These are phyloP conservation scores for Megaleporinus macrocephalus DNA, from an alignment of 2,113 vertebrate species.

Conservation along the genomic window DNA sequence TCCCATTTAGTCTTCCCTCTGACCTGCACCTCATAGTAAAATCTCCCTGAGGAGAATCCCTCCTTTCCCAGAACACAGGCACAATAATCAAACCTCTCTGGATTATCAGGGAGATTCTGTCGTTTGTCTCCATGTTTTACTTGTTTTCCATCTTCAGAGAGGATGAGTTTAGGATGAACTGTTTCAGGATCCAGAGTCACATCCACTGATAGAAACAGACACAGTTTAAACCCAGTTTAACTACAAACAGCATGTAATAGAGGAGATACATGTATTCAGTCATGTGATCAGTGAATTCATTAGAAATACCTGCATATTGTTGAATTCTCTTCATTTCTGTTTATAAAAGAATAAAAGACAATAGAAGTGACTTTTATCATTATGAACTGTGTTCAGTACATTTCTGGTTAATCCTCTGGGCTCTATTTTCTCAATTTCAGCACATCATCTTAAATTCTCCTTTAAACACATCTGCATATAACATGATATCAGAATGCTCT, in stretches of 20 bases:
- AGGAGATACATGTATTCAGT: background rate
- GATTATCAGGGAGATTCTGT: conserved; percentile 14
- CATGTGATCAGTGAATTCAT: background rate
- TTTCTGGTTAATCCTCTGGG: no score
- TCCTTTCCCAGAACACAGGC: background rate
- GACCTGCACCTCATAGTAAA: no score
- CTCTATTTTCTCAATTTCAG: no score
- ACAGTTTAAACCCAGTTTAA: background rate
- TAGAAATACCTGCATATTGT: conserved; percentile 2
- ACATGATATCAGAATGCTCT: no score
- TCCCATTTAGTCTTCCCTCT: no score
- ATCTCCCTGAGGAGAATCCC: no score
- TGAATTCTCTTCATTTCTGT: conserved; percentile 12
- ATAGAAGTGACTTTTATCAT: background rate
- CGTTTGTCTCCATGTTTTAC: background rate
- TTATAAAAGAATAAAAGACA: background rate
- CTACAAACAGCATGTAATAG: background rate
- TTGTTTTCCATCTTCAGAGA: background rate
- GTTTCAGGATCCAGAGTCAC: conserved; percentile 13
- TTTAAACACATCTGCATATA: no score
- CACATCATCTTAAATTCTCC: no score
- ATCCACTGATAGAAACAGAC: background rate
- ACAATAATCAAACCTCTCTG: conserved; percentile 6
- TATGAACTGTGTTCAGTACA: no score
- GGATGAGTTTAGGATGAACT: background rate